phyloP scores from a whole-genome alignment of 2,113 vertebrate genomes.

The Cyrtonyx montezumae region DNA sequence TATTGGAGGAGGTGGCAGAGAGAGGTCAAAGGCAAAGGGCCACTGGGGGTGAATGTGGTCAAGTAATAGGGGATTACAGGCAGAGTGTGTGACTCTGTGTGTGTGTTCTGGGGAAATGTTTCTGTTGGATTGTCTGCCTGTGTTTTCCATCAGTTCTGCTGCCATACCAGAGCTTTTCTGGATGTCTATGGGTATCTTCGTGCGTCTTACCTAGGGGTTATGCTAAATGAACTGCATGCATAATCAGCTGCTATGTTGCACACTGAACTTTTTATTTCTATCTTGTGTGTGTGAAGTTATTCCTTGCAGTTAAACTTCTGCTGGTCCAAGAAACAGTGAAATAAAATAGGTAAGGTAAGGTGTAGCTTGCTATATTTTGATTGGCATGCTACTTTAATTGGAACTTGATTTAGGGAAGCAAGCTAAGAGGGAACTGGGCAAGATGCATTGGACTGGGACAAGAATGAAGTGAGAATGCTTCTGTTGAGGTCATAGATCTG shows the following conservation, averaged over 20 bases:
- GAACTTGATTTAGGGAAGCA: neutral
- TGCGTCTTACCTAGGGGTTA: no score
- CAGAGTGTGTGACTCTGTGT: neutral
- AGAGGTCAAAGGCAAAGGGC: conserved; percentile 69
- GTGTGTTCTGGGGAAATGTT: neutral
- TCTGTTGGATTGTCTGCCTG: neutral
- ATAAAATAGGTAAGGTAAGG: neutral
- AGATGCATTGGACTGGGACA: neutral
- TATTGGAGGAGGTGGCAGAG: conserved; percentile 52
- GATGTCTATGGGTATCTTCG: neutral
- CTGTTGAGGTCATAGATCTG: neutral
- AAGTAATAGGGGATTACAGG: neutral
- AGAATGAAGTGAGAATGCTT: accelerated
- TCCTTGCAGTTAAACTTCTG: neutral
- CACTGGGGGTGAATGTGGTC: conserved; percentile 23
- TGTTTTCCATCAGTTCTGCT: neutral
- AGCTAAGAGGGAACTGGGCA: neutral
- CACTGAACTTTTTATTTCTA: neutral
- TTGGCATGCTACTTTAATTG: accelerated
- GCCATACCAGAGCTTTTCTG: neutral
- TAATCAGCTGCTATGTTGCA: neutral
- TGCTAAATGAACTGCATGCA: neutral
- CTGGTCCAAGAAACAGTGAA: neutral
- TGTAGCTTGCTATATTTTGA: neutral
- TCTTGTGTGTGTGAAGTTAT: no score